Conservation (phyloP, 2,797 vertebrate genomes). For the Arctocebus calabarensis region DNA sequence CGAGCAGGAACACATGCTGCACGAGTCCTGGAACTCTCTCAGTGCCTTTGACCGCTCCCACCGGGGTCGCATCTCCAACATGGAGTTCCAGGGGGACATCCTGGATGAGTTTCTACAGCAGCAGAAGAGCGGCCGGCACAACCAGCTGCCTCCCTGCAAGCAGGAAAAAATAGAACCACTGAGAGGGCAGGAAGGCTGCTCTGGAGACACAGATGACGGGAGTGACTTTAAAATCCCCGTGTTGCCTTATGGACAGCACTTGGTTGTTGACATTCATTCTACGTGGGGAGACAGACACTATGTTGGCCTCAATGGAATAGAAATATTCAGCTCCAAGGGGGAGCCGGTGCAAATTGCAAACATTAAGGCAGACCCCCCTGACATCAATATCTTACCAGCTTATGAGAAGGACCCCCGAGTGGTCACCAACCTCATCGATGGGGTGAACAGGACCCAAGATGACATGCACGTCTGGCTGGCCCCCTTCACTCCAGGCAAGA, state of each 20-base stretch:
- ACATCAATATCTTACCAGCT: slow-evolving; percentile 95
- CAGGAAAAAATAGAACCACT: slow-evolving; percentile 66
- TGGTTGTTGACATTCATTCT: slow-evolving; percentile 93
- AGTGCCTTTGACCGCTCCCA: slow-evolving; percentile 95
- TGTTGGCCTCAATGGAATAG: slow-evolving; percentile 96
- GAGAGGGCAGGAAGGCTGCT: slow-evolving; percentile 84
- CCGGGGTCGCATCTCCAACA: slow-evolving; percentile 94
- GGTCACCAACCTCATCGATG: slow-evolving; percentile 93
- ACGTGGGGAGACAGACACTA: slow-evolving; percentile 99
- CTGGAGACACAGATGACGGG: slow-evolving; percentile 83
- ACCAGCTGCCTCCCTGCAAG: slow-evolving; percentile 49
- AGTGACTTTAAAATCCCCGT: slow-evolving; percentile 95
- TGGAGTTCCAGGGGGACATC: slow-evolving; percentile 94
- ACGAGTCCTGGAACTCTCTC: slow-evolving; percentile 96
- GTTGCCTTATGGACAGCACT: slow-evolving; percentile 92
- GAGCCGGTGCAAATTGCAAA: slow-evolving; percentile 90
- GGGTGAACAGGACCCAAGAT: slow-evolving; percentile 96
- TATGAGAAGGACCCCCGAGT: slow-evolving; percentile 95
- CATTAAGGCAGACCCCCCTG: slow-evolving; percentile 93
- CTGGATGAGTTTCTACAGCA: slow-evolving; percentile 97
- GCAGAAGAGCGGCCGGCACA: slow-evolving; percentile 85
- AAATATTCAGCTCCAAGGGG: slow-evolving; percentile 95
- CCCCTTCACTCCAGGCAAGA: slow-evolving; percentile 93
- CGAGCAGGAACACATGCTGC: slow-evolving; percentile 92
- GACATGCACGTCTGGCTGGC: slow-evolving; percentile 99